phyloP scores from a whole-genome alignment of 1,140 invertebrate genomes.

The Anastrepha ludens region DNA sequence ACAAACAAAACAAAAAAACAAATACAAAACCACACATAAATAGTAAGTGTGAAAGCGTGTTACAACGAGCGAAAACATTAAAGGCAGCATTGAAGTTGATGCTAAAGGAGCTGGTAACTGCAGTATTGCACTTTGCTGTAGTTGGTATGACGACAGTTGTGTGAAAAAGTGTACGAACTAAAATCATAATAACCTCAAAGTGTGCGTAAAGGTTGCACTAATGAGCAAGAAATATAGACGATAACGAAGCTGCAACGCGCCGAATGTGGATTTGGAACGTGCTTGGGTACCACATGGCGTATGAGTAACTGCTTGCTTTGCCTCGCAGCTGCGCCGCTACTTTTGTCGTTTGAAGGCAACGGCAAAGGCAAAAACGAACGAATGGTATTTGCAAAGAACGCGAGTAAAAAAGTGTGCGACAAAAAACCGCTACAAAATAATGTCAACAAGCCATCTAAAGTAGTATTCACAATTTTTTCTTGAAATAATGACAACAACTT shows the following conservation, averaged over 20 bases:
- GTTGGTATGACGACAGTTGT: neutral
- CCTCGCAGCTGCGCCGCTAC: neutral
- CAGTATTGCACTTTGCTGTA: too few species aligned
- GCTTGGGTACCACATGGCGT: conserved; percentile 14
- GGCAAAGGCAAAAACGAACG: neutral
- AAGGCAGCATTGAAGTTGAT: neutral
- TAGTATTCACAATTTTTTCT: neutral
- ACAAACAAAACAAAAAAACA: neutral
- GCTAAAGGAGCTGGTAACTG: neutral
- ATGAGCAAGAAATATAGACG: conserved; percentile 40
- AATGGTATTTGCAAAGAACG: conserved; percentile 1
- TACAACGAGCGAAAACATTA: neutral
- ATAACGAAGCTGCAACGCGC: neutral
- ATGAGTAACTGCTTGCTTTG: neutral
- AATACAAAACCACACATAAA: neutral
- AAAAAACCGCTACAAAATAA: conserved; percentile 25
- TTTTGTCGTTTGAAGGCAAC: conserved; percentile 5
- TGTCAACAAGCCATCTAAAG: conserved; percentile 34
- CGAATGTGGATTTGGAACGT: neutral
- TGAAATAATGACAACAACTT: conserved; percentile 4
- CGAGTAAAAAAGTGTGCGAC: neutral
- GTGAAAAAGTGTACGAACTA: conserved; percentile 7
- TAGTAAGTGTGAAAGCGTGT: neutral
- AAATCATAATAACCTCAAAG: conserved; percentile 50
- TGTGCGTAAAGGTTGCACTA: conserved; percentile 47